phyloP scores from a whole-genome alignment of 2,888 invertebrate genomes.

The Leptinotarsa rubiginosa region DNA sequence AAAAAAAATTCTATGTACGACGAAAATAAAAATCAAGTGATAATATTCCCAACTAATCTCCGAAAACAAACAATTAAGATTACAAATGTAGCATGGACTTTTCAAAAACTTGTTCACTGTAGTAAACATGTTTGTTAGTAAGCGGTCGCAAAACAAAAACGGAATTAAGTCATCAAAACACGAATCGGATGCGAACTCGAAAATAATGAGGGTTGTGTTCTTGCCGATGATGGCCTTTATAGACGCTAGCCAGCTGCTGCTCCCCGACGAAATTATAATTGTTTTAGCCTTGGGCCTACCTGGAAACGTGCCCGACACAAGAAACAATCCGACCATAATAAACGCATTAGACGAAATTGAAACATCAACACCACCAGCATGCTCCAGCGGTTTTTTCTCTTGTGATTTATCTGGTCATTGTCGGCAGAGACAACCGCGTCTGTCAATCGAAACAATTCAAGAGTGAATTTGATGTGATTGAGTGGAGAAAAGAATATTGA shows the following conservation, averaged over 20 bases:
- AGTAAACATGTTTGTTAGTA: neutral
- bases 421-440: neutral
- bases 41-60: too few species aligned
- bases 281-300: constrained; percentile 41
- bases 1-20: too few species aligned
- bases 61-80: too few species aligned
- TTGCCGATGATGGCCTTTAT: constrained; percentile 15
- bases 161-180: neutral
- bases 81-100: too few species aligned
- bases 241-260: constrained; percentile 38
- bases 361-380: constrained; percentile 45
- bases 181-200: constrained; percentile 2
- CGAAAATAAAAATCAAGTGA: too few species aligned
- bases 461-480: neutral
- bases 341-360: constrained; percentile 54
- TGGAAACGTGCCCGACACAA: constrained; percentile 39
- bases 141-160: neutral
- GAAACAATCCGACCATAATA: constrained; percentile 47
- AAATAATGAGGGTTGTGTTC: constrained; percentile 19
- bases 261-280: constrained; percentile 48
- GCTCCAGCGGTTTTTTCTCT: constrained; percentile 1
- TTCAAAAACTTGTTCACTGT: too few species aligned
- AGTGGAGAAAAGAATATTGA: too few species aligned
- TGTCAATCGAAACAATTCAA: neutral
- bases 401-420: neutral